Evolutionary conservation across 35 echinoderm and acorn worm species (phyloP).

Genomic region (Lytechinus pictus): DNA sequence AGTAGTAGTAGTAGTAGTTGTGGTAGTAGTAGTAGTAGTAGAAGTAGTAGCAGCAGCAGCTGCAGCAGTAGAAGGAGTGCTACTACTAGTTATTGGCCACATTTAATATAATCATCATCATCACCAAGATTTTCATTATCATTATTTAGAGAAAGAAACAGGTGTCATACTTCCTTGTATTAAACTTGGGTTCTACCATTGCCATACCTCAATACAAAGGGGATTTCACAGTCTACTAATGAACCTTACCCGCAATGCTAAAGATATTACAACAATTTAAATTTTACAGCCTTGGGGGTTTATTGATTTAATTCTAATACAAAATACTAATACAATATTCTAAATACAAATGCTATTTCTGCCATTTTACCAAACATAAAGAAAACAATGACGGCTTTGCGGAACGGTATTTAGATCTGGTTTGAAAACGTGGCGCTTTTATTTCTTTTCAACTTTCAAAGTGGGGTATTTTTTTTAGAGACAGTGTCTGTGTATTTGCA

Average conservation of each 20-base stretch:
- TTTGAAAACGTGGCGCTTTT: not conserved
- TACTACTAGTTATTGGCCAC: no score
- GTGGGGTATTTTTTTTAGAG: not conserved
- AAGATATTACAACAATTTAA: not conserved
- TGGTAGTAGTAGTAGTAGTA: no score
- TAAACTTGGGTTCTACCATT: not conserved
- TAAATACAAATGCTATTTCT: not conserved
- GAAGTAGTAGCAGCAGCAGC: no score
- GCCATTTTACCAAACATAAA: not conserved
- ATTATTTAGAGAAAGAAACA: no score
- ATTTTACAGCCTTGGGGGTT: not conserved
- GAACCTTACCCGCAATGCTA: not conserved
- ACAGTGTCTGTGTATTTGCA: not conserved
- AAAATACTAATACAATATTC: no score
- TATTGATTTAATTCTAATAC: not conserved
- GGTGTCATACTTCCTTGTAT: not conserved
- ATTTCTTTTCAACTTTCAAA: not conserved
- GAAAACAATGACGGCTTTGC: not conserved
- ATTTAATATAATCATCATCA: no score
- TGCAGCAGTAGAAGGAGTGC: no score
- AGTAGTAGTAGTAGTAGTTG: no score
- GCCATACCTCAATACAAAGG: not conserved
- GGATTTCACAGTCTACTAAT: not conserved
- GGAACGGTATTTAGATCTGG: not conserved
- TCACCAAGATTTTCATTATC: no score